Conservation (phyloP, 2,113 vertebrate genomes). For the Phyllostomus hastatus region DNA sequence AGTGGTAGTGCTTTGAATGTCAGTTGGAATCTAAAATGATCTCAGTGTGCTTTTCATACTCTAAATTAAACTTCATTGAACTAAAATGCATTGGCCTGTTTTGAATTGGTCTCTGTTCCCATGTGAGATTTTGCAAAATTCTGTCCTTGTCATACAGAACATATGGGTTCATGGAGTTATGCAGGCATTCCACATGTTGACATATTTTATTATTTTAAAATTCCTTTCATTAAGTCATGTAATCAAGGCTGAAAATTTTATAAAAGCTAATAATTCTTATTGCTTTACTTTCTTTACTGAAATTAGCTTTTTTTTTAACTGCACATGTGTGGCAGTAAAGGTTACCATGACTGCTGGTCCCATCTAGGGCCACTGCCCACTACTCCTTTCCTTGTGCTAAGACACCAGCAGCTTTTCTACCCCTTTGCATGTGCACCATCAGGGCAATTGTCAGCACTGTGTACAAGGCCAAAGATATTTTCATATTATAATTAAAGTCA, state of each 20-base stretch:
- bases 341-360: neutral
- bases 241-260: neutral
- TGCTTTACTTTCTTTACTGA: neutral
- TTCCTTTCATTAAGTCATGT: neutral
- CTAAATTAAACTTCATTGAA: neutral
- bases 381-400: neutral
- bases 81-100: neutral
- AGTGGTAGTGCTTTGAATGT: neutral
- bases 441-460: neutral
- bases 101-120: neutral
- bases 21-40: neutral
- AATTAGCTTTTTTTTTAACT: neutral
- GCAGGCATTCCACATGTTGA: neutral
- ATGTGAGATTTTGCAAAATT: neutral
- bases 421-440: neutral
- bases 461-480: neutral
- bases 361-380: neutral
- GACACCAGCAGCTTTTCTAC: neutral
- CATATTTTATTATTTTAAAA: neutral
- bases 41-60: neutral
- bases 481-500: neutral
- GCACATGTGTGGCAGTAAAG: neutral
- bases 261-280: neutral
- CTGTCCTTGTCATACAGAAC: neutral
- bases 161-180: neutral